phyloP scores from a whole-genome alignment of 1,140 invertebrate species.

The Drosophila fuyamai region DNA sequence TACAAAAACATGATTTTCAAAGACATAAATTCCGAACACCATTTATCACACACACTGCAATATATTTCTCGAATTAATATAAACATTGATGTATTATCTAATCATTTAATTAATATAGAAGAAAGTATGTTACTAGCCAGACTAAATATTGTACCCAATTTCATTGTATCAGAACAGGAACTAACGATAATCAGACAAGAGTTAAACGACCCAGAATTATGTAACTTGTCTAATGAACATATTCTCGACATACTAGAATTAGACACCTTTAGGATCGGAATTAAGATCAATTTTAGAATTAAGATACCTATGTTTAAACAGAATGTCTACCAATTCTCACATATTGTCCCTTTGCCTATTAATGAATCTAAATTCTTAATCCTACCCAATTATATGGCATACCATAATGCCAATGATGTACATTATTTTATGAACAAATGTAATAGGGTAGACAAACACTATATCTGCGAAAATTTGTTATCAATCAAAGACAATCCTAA shows the following conservation, averaged over 20 bases:
- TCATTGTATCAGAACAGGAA: neutral
- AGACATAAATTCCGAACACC: neutral
- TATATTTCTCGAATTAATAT: neutral
- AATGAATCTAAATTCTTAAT: neutral
- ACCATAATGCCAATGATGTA: neutral
- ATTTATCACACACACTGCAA: neutral
- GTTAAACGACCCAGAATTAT: neutral
- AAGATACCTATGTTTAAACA: neutral
- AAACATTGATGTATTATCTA: neutral
- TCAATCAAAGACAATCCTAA: neutral
- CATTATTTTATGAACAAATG: neutral
- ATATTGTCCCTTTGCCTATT: neutral
- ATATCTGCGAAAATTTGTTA: neutral
- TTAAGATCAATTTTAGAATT: constrained; percentile 5
- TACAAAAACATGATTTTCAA: constrained; percentile 1
- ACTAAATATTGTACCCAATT: neutral
- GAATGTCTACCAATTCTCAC: neutral
- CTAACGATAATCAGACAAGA: neutral
- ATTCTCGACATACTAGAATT: neutral
- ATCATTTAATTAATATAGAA: neutral
- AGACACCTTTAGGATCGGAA: neutral
- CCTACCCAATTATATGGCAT: neutral
- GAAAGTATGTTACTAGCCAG: neutral
- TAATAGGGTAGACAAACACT: neutral
- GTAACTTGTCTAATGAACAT: neutral